These are phyloP conservation scores for Brachionus sp. DNA, from an alignment of 1,140 invertebrate genomes.

Conservation along the genomic window DNA sequence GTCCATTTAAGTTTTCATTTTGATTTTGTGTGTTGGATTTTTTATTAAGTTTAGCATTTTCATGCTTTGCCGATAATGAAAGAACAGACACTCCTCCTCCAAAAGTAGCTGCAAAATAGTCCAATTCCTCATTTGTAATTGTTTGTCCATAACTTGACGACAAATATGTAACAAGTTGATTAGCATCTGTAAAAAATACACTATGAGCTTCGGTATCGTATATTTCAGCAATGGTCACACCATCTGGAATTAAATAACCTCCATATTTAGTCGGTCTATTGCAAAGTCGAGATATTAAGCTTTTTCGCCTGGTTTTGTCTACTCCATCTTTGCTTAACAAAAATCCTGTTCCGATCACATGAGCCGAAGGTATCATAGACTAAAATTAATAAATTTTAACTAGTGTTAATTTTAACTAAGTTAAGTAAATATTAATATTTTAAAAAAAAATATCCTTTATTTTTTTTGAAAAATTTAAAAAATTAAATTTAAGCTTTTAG, in stretches of 20 bases:
- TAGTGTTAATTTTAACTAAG: no score
- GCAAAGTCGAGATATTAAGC: conserved; percentile 27
- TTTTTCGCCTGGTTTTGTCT: conserved; percentile 37
- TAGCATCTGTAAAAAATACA: conserved; percentile 39
- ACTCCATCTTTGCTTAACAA: conserved; percentile 29
- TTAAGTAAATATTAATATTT: no score
- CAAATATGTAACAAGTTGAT: conserved; percentile 26
- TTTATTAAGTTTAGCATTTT: conserved; percentile 14
- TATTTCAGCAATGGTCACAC: conserved; percentile 38
- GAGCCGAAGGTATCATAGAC: conserved; percentile 40
- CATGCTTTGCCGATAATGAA: neutral
- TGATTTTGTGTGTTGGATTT: neutral
- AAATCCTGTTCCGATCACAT: conserved; percentile 39
- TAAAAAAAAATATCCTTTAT: no score
- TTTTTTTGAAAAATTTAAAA: no score
- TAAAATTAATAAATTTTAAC: neutral
- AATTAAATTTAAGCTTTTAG: no score
- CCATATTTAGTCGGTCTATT: conserved; percentile 38
- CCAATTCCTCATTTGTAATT: conserved; percentile 36
- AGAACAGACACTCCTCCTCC: conserved; percentile 4
- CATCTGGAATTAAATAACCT: conserved; percentile 21
- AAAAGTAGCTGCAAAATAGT: conserved; percentile 36
- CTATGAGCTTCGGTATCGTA: conserved; percentile 44
- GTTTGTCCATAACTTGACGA: conserved; percentile 28
- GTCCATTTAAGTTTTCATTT: neutral